These are phyloP conservation scores for Aromia moschata DNA, from an alignment of 2,888 invertebrate genomes.

Conservation along the genomic window DNA sequence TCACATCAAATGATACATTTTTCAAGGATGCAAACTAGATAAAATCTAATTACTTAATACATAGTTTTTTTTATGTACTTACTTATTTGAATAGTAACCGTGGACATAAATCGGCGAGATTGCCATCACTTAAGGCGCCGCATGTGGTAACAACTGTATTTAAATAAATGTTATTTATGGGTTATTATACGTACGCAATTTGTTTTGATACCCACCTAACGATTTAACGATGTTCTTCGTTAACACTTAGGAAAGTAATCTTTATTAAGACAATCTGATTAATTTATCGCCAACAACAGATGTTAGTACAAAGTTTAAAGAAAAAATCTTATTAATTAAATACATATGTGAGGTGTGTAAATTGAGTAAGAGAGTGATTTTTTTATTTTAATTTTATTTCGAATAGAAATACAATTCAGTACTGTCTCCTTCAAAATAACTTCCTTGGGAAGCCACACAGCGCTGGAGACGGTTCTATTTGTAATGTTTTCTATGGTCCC, in stretches of 20 bases:
- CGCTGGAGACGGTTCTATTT: too few relatives aligned
- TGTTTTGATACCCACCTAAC: not conserved
- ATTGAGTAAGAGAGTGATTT: too few relatives aligned
- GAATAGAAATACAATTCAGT: too few relatives aligned
- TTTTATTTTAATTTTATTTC: too few relatives aligned
- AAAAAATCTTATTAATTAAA: too few relatives aligned
- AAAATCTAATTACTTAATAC: slow-evolving; percentile 6
- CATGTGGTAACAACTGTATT: slow-evolving; percentile 4
- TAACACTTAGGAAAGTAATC: not conserved
- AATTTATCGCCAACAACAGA: too few relatives aligned
- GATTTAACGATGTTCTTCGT: not conserved
- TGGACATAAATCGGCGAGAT: not conserved
- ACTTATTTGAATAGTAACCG: not conserved
- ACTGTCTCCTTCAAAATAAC: too few relatives aligned
- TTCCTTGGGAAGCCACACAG: too few relatives aligned
- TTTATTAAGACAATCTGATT: too few relatives aligned
- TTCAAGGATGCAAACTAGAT: slow-evolving; percentile 6
- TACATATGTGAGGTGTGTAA: too few relatives aligned
- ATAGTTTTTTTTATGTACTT: not conserved
- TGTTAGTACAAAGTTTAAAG: too few relatives aligned
- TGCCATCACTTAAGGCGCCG: not conserved
- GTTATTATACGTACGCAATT: not conserved
- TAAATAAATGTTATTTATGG: not conserved
- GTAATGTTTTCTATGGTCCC: too few relatives aligned
- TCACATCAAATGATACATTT: slow-evolving; percentile 1